phyloP scores from a whole-genome alignment of 2,888 invertebrate genomes.

The Synanthedon tipuliformis region DNA sequence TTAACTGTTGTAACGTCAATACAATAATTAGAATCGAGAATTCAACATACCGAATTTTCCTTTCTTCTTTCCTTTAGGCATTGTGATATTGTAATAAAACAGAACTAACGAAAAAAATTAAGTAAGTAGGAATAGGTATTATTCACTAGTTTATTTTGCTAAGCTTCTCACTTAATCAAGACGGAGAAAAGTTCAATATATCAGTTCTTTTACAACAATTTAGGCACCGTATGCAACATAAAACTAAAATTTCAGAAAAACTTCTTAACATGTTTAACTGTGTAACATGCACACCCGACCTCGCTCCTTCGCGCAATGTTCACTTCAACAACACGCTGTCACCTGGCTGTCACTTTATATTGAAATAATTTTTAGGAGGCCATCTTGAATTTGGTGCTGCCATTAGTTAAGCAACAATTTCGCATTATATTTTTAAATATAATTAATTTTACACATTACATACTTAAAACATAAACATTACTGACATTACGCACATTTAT shows the following conservation, averaged over 20 bases:
- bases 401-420: slow-evolving; percentile 4
- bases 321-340: slow-evolving; percentile 60
- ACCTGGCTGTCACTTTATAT: slow-evolving; percentile 39
- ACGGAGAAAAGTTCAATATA: slow-evolving; percentile 81
- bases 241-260: slow-evolving; percentile 76
- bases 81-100: slow-evolving; percentile 55
- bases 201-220: slow-evolving; percentile 78
- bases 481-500: too few species aligned
- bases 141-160: slow-evolving; percentile 63
- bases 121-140: slow-evolving; percentile 46
- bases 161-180: slow-evolving; percentile 75
- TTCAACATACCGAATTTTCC: slow-evolving; percentile 76
- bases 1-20: background rate
- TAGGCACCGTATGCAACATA: slow-evolving; percentile 78
- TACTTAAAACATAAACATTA: too few species aligned
- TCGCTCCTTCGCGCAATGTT: slow-evolving; percentile 57
- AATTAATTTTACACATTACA: too few species aligned
- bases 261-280: slow-evolving; percentile 80
- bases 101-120: slow-evolving; percentile 56
- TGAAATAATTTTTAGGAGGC: slow-evolving; percentile 22
- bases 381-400: slow-evolving; percentile 39
- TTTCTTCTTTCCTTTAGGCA: slow-evolving; percentile 84
- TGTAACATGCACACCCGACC: slow-evolving; percentile 63
- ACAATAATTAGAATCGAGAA: slow-evolving; percentile 1
- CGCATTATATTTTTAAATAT: too few species aligned